Conservation (phyloP, 2,888 invertebrate genomes). For the Heliconius aoede region DNA sequence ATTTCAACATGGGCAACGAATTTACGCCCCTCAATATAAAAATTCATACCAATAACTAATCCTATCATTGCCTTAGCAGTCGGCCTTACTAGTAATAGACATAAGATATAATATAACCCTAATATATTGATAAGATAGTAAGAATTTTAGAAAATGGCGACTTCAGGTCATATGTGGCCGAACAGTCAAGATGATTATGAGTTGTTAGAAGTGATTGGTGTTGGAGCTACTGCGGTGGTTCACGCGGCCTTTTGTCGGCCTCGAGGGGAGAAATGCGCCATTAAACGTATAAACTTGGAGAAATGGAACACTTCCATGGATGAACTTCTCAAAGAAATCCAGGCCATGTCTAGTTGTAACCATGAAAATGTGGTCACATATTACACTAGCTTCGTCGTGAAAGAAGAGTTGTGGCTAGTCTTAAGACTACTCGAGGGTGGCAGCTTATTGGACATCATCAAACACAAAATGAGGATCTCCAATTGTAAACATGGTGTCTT, state of each 20-base stretch:
- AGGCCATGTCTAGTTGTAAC: constrained; percentile 99
- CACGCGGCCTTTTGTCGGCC: constrained; percentile 97
- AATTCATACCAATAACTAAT: constrained; percentile 45
- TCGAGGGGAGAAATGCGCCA: constrained; percentile 98
- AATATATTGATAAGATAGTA: constrained; percentile 70
- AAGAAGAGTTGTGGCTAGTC: constrained; percentile 99
- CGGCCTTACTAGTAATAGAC: constrained; percentile 69
- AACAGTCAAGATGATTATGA: constrained; percentile 97
- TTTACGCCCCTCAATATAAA: constrained; percentile 54
- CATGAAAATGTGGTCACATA: constrained; percentile 99
- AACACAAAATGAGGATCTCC: constrained; percentile 95
- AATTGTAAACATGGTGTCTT: constrained; percentile 98
- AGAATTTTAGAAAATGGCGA: constrained; percentile 60
- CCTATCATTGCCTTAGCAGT: constrained; percentile 59
- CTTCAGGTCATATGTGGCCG: constrained; percentile 88
- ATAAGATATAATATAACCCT: constrained; percentile 63
- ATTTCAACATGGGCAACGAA: constrained; percentile 72
- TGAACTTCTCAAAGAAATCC: constrained; percentile 95
- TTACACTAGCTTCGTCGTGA: constrained; percentile 99
- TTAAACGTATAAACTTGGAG: constrained; percentile 99
- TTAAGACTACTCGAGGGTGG: constrained; percentile 97
- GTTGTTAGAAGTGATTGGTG: constrained; percentile 96
- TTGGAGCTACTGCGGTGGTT: constrained; percentile 99
- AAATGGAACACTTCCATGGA: constrained; percentile 99
- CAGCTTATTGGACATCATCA: constrained; percentile 94